Percentiles rank a stretch among this genome's conserved stretches.
Evolutionary conservation across 2,888 invertebrate genomes (phyloP).

Genomic region (Rhyacophila evoluta): DNA sequence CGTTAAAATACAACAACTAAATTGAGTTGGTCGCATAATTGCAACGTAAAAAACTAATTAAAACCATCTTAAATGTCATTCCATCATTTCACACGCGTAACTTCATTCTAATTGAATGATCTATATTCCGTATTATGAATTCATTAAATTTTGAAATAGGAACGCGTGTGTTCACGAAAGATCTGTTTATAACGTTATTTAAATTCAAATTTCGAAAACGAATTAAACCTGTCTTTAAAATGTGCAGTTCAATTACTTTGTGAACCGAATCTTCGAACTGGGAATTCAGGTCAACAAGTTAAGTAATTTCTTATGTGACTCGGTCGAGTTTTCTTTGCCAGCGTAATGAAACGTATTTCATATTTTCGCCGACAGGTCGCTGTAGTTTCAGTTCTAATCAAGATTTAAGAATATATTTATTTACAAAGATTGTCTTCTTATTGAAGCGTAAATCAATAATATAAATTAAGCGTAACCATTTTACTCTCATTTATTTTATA

Average conservation of each 20-base stretch:
- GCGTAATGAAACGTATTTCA: neutral
- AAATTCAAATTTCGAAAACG: slow-evolving; percentile 24
- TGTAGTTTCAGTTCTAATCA: too few species aligned
- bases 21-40: neutral
- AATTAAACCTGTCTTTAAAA: slow-evolving; percentile 19
- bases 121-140: slow-evolving; percentile 4
- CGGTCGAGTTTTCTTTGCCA: slow-evolving; percentile 2
- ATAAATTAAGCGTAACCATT: too few species aligned
- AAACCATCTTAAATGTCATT: neutral
- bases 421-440: too few species aligned
- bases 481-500: too few species aligned
- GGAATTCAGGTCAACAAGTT: neutral
- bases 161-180: slow-evolving; percentile 14
- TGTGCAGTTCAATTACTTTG: slow-evolving; percentile 10
- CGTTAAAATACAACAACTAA: neutral
- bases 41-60: neutral
- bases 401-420: too few species aligned
- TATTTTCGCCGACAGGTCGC: too few species aligned
- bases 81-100: neutral
- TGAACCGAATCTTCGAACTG: neutral
- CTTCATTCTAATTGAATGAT: neutral
- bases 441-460: too few species aligned
- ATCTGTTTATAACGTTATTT: neutral
- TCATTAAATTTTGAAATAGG: slow-evolving; percentile 2
- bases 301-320: slow-evolving; percentile 17